phyloP scores from a whole-genome alignment of 2,113 vertebrate species.

The Pelecanus crispus region DNA sequence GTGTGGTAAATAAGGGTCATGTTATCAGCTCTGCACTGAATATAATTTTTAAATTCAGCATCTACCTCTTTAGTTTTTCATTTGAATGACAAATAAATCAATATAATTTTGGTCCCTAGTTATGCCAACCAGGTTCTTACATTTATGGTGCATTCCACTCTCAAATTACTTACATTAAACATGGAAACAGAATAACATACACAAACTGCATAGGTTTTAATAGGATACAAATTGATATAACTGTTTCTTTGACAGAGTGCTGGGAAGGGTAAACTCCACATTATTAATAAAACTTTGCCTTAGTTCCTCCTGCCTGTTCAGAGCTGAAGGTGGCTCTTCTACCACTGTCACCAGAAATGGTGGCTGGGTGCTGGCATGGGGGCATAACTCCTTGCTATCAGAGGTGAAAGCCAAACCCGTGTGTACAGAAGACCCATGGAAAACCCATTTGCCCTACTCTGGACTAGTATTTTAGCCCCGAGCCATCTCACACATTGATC shows the following conservation, averaged over 20 bases:
- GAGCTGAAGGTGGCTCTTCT: not conserved
- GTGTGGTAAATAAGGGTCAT: slow-evolving; percentile 64
- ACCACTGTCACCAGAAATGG: not conserved
- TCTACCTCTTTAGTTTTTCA: slow-evolving; percentile 25
- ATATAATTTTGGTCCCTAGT: slow-evolving; percentile 1
- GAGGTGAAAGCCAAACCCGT: not conserved
- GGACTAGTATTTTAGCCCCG: not conserved
- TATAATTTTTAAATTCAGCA: slow-evolving; percentile 44
- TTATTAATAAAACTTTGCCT: not conserved
- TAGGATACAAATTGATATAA: not conserved
- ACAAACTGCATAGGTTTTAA: not conserved
- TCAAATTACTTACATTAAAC: slow-evolving; percentile 15
- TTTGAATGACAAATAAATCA: slow-evolving; percentile 51
- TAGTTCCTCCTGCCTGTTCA: not conserved
- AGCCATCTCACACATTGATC: not conserved
- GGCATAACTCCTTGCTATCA: not conserved
- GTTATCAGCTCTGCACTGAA: slow-evolving; percentile 56
- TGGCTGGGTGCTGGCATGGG: not conserved
- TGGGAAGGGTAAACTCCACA: not conserved
- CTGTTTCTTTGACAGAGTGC: not conserved
- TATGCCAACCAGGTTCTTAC: not conserved
- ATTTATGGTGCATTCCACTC: not conserved
- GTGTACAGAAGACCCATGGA: not conserved
- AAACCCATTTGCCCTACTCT: not conserved
- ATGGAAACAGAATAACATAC: not conserved